Base-by-base conservation (phyloP, 1,140 invertebrate species). In the Atta cephalotes region DNA sequence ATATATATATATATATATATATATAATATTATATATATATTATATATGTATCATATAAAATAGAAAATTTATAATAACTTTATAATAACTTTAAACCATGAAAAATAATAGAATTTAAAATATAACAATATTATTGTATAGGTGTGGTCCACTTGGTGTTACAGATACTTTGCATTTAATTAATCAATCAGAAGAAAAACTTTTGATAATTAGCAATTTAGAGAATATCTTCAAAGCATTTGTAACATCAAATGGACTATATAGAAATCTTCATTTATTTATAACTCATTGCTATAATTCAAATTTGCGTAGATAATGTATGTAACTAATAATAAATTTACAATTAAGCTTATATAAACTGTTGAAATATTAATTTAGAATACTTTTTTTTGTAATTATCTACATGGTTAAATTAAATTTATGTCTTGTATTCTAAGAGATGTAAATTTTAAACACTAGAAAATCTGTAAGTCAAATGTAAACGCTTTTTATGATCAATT, bases 401-500 rank as follows among this genome's bases (percentile, higher is more conserved):
- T 14, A 14, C 39, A 39, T 16, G 14, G 1, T 78, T 31, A 14
- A 65, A 12, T 31, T 65, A 63, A n/a, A 65, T 49, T 53, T 58
- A 5, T 16, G 18, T 1, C 14, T 76, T 60, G 18, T 3, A 60
- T 58, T 56, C 6, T 31, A 16, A 28, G 49, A 65, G 39, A 45
- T 53, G 6, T 21, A 72, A 28, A 31, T n/a, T 60, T 71, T 12
- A 18, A 58, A 60, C 18, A 62, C 39, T 60, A 45, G 18, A 35
- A 71, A 71, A 81, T 18, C n/a, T 62, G 39, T 31, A 49, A 74
- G 39, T 62, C 25, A 80, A 68, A 68, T 62, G 14, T 6, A 39
- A 28, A 71, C 5, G 16, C 31, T 72, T 82, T 45, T 82, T 72
- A 82, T 25, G 53, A 49, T 45, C n/a, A 58, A 56, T 72, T 18